These are phyloP conservation scores for Watsonalla binaria DNA, from an alignment of 2,888 invertebrate genomes.

Conservation along the genomic window DNA sequence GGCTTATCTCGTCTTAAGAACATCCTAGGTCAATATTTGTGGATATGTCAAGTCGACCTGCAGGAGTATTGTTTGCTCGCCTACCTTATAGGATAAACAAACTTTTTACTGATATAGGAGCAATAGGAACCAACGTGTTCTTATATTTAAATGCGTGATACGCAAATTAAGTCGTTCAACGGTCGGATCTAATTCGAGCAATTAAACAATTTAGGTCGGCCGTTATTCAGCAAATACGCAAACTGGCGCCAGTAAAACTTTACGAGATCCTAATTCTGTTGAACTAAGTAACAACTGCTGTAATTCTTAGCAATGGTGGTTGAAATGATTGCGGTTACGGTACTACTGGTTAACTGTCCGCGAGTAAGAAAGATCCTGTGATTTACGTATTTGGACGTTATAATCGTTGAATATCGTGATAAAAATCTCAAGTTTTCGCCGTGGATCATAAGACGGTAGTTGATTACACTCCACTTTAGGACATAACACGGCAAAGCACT, in stretches of 20 bases:
- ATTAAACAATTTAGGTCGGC: conserved; percentile 44
- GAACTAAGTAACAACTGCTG: conserved; percentile 17
- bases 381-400: too few species aligned
- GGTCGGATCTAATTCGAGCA: conserved; percentile 31
- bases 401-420: background rate
- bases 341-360: background rate
- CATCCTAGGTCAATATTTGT: conserved; percentile 69
- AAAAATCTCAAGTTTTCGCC: conserved; percentile 11
- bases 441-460: background rate
- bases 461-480: conserved; percentile 6
- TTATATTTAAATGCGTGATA: conserved; percentile 8
- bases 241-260: conserved; percentile 34
- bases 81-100: conserved; percentile 26
- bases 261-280: conserved; percentile 27
- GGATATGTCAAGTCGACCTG: conserved; percentile 39
- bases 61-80: conserved; percentile 31
- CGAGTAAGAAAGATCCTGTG: conserved; percentile 9
- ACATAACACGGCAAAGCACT: conserved; percentile 65
- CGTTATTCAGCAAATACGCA: conserved; percentile 39
- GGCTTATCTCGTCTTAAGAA: conserved; percentile 50
- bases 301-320: conserved; percentile 16
- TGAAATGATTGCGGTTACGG: background rate
- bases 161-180: conserved; percentile 22
- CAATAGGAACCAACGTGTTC: conserved; percentile 17
- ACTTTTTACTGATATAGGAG: conserved; percentile 18